phyloP scores from a whole-genome alignment of 2,113 vertebrate genomes.

The Orientallactaga bullata region DNA sequence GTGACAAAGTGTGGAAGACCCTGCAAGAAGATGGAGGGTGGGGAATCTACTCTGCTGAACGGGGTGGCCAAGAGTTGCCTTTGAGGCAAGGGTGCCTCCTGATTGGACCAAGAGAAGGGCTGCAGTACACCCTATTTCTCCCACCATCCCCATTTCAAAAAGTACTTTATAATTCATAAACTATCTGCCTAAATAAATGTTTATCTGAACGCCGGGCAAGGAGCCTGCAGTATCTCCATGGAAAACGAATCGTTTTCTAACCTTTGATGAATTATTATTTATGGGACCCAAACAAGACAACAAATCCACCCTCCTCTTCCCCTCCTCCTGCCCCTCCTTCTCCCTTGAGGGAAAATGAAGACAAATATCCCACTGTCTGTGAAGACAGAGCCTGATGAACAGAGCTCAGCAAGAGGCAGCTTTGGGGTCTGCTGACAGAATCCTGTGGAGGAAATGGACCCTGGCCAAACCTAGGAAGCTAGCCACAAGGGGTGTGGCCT shows the following conservation, averaged over 20 bases:
- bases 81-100: background rate
- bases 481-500: slow-evolving; percentile 61
- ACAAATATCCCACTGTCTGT: background rate
- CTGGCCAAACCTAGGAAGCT: slow-evolving; percentile 76
- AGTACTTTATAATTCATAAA: slow-evolving; percentile 79
- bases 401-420: slow-evolving; percentile 67
- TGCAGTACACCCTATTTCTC: background rate
- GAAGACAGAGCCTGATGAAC: background rate
- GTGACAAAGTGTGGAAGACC: background rate
- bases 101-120: background rate
- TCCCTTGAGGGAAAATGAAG: background rate
- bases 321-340: background rate
- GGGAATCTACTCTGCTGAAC: background rate
- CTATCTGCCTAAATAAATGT: slow-evolving; percentile 81
- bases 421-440: slow-evolving; percentile 62
- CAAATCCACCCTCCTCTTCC: background rate
- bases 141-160: background rate
- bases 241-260: slow-evolving; percentile 63
- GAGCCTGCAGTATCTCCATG: slow-evolving; percentile 60
- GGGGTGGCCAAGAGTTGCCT: rapidly evolving
- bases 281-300: slow-evolving; percentile 67
- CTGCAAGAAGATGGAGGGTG: no score
- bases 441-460: slow-evolving; percentile 31
- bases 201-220: slow-evolving; percentile 58
- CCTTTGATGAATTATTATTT: slow-evolving; percentile 77